These are phyloP conservation scores for Procambarus clarkii DNA, from an alignment of 1,140 invertebrate species.

Conservation along the genomic window DNA sequence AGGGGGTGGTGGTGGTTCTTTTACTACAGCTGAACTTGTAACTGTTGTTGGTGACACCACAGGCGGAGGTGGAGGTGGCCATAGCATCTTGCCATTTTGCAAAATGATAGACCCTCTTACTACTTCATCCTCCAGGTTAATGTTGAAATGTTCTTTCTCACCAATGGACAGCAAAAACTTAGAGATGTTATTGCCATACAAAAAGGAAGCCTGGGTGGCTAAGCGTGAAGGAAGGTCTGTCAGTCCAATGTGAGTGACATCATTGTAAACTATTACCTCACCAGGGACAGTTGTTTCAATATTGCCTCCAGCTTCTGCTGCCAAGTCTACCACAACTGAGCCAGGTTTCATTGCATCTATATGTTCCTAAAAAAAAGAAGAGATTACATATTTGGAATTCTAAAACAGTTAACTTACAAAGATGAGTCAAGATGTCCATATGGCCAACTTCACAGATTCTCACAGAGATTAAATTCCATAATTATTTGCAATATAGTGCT, in stretches of 20 bases:
- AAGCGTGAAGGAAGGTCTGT: constrained; percentile 90
- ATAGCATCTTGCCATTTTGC: constrained; percentile 85
- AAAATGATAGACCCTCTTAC: constrained; percentile 88
- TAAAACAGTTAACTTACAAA: no score
- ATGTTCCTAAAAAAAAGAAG: constrained; percentile 81
- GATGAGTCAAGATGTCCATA: no score
- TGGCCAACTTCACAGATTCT: no score
- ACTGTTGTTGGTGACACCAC: constrained; percentile 74
- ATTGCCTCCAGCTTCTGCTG: constrained; percentile 92
- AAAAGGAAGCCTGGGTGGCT: constrained; percentile 89
- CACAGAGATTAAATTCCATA: no score
- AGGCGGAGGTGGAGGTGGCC: constrained; percentile 85
- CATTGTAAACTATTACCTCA: constrained; percentile 84
- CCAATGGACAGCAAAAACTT: constrained; percentile 89
- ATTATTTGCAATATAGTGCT: no score
- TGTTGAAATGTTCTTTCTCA: constrained; percentile 84
- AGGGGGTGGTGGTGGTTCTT: constrained; percentile 76
- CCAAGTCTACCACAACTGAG: constrained; percentile 92
- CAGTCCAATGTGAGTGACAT: constrained; percentile 90
- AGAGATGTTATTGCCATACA: constrained; percentile 94
- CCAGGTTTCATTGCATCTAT: constrained; percentile 91
- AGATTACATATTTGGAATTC: neutral
- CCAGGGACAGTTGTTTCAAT: constrained; percentile 89
- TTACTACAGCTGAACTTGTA: constrained; percentile 76
- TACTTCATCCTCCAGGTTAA: constrained; percentile 91